Conservation (phyloP, 2,113 vertebrate species). For the Melanerpes formicivorus region DNA sequence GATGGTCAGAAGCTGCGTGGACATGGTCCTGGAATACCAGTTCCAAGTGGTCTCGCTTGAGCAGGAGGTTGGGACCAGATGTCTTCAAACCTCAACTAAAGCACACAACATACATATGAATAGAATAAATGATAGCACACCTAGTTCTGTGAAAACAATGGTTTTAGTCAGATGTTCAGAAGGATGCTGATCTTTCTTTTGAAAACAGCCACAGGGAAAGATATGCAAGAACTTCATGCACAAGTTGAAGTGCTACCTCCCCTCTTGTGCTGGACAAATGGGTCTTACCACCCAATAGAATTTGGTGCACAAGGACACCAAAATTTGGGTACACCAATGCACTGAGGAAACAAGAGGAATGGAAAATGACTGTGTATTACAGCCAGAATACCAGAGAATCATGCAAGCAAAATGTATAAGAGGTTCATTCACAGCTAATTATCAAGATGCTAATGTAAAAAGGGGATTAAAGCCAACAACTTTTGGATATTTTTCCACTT, state of each 20-base stretch:
- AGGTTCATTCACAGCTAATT: neutral
- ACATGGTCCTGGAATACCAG: neutral
- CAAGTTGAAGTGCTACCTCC: neutral
- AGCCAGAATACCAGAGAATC: neutral
- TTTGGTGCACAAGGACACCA: no score
- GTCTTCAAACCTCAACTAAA: neutral
- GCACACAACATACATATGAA: neutral
- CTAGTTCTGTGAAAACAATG: neutral
- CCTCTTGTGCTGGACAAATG: neutral
- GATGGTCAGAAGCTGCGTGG: neutral
- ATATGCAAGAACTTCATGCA: neutral
- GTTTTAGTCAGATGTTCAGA: neutral
- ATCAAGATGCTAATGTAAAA: neutral
- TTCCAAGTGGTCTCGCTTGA: neutral
- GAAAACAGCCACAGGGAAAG: neutral
- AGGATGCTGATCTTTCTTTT: neutral
- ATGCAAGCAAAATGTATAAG: neutral
- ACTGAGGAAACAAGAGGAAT: neutral
- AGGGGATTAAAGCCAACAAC: neutral
- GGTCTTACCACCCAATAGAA: neutral
- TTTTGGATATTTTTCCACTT: slow-evolving; percentile 10
- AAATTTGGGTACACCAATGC: neutral
- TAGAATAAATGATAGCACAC: neutral
- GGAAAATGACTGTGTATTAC: neutral
- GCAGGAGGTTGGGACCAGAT: neutral